Evolutionary conservation across 1,140 invertebrate genomes (phyloP).

Genomic region (Sipha flava): DNA sequence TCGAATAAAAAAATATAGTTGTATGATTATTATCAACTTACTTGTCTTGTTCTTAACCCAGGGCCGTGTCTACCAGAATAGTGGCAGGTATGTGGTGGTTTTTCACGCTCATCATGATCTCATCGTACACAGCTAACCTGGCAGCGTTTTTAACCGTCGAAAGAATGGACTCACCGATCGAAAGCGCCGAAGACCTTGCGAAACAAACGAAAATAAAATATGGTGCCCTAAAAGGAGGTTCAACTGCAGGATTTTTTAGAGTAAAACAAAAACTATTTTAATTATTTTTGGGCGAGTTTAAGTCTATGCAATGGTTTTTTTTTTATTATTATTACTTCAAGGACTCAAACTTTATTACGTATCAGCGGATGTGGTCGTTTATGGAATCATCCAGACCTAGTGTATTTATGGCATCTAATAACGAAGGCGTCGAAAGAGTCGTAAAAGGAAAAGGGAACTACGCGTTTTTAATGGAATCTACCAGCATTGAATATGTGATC

Average conservation of each 20-base stretch:
- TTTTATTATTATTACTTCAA: constrained; percentile 44
- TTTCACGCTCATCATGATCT: constrained; percentile 96
- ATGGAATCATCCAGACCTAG: constrained; percentile 79
- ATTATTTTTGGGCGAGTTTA: too few species aligned
- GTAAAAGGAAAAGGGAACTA: constrained; percentile 76
- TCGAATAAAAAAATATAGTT: not conserved
- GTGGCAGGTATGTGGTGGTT: constrained; percentile 95
- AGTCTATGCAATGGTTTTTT: not conserved
- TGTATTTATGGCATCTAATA: constrained; percentile 75
- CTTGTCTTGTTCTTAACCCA: constrained; percentile 42
- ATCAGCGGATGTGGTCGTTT: constrained; percentile 86
- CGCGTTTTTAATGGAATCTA: constrained; percentile 89
- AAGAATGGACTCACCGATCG: constrained; percentile 90
- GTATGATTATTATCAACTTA: not conserved
- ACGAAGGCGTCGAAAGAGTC: constrained; percentile 76
- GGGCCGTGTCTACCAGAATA: constrained; percentile 78
- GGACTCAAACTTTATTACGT: constrained; percentile 86
- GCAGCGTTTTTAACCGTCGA: constrained; percentile 96
- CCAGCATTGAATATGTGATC: constrained; percentile 83
- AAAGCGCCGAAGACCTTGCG: constrained; percentile 89
- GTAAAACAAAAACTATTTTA: constrained; percentile 50
- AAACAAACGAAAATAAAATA: constrained; percentile 96
- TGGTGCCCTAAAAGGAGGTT: constrained; percentile 83
- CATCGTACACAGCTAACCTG: constrained; percentile 94
- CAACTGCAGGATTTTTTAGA: constrained; percentile 84